Percentiles rank a stretch among this genome's conserved stretches.
phyloP scores from a whole-genome alignment of 2,888 invertebrate genomes.

The Nomada hirtipes region DNA sequence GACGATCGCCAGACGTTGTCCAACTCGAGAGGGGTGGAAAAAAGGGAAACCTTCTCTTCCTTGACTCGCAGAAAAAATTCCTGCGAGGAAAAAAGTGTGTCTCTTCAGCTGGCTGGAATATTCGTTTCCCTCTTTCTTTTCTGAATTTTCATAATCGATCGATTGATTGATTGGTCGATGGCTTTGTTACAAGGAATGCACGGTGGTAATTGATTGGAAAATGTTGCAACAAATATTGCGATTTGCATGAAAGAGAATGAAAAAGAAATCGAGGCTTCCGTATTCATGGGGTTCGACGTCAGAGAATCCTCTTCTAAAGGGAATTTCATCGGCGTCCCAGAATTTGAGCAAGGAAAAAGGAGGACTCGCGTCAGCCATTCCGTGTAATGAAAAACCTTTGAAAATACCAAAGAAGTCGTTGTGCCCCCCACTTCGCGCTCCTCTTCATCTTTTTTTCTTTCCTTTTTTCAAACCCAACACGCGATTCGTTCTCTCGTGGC shows the following conservation, averaged over 20 bases:
- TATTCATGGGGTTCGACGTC: not conserved
- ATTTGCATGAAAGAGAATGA: too few species aligned
- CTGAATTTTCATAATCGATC: not conserved
- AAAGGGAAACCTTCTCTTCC: constrained; percentile 16
- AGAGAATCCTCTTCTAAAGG: not conserved
- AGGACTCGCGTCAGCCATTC: constrained; percentile 10
- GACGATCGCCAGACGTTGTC: constrained; percentile 69
- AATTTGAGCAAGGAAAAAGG: constrained; percentile 17
- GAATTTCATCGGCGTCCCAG: constrained; percentile 27
- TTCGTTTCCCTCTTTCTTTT: not conserved
- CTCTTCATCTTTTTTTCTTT: not conserved
- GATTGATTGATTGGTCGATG: not conserved
- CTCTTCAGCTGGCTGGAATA: not conserved
- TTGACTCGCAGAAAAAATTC: not conserved
- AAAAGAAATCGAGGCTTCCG: not conserved
- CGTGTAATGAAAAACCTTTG: constrained; percentile 32
- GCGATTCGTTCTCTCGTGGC: not conserved
- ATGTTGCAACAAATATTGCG: too few species aligned
- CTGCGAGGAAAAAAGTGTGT: not conserved
- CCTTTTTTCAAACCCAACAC: too few species aligned
- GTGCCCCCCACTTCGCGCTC: not conserved
- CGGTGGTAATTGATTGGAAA: too few species aligned
- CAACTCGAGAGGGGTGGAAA: too few species aligned
- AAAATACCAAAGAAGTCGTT: constrained; percentile 32
- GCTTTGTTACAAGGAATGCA: too few species aligned